Conservation (phyloP, 2,888 invertebrate genomes). For the Noctua comes region DNA sequence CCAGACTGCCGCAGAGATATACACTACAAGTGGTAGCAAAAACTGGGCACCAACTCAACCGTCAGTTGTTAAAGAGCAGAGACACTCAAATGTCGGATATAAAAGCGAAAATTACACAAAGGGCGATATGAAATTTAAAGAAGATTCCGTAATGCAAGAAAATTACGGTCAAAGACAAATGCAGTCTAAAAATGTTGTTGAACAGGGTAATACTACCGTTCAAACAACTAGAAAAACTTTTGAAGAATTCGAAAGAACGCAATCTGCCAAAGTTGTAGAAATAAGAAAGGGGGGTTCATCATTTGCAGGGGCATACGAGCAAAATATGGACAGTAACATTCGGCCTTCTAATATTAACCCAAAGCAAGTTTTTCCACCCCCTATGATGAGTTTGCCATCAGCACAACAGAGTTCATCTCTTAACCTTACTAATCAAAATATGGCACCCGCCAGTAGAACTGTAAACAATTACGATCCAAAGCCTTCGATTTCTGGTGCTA, state of each 20-base stretch:
- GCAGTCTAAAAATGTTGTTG: slow-evolving; percentile 88
- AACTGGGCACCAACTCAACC: slow-evolving; percentile 85
- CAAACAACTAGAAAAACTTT: slow-evolving; percentile 92
- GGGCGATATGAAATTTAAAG: slow-evolving; percentile 81
- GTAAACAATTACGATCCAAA: slow-evolving; percentile 85
- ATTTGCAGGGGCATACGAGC: slow-evolving; percentile 76
- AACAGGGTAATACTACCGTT: slow-evolving; percentile 90
- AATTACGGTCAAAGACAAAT: slow-evolving; percentile 85
- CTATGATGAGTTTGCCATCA: slow-evolving; percentile 82
- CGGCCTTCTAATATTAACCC: slow-evolving; percentile 80
- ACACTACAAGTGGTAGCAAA: slow-evolving; percentile 75
- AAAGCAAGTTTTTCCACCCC: slow-evolving; percentile 85
- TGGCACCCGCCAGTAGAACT: slow-evolving; percentile 84
- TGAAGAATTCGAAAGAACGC: slow-evolving; percentile 92
- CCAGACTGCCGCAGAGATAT: slow-evolving; percentile 80
- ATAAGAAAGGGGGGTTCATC: slow-evolving; percentile 89
- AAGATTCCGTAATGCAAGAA: slow-evolving; percentile 83
- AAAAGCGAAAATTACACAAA: slow-evolving; percentile 87
- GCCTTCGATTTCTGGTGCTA: slow-evolving; percentile 90
- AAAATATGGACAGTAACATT: slow-evolving; percentile 79
- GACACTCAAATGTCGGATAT: slow-evolving; percentile 86
- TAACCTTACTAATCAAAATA: slow-evolving; percentile 86
- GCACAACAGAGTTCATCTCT: slow-evolving; percentile 82
- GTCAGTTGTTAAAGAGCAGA: slow-evolving; percentile 85
- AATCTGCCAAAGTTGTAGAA: slow-evolving; percentile 92